Base-by-base conservation (phyloP, 2,113 vertebrate species). In the Scopus umbretta region DNA sequence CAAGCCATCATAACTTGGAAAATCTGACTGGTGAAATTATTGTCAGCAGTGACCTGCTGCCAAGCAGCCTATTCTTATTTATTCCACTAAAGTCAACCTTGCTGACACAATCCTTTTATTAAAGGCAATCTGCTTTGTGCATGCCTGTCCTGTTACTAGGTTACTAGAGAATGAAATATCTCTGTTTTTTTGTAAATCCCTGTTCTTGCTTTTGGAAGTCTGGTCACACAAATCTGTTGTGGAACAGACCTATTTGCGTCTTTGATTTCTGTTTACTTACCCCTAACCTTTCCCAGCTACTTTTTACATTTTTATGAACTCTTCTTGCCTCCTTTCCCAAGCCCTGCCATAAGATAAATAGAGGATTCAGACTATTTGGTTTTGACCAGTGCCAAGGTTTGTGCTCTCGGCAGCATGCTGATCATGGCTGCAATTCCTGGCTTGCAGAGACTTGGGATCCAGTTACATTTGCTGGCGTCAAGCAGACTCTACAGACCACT, bases 401-500 rank as follows among this genome's bases (percentile, higher is more conserved):
- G 91, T 11, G 80, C 92, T 90, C 80, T 52, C 43, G 22, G 93
- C 86, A 94, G 94, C 90, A 4, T 92, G 86, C 96, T 86, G 86
- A 53, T 67, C 92, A 61, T 96, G 97, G 97, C 79, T 86, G 97
- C 96, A 94, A 97, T 98, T 97, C 97, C 98, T 96, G 98, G 49
- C 95, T 88, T 16, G 81, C 80, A 40, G 97, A 94, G 95, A 70
- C 97, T 75, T 25, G 81, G 97, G 94, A 94, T 99, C 98, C 97
- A 92, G 98, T 99, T 99, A 98, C 98, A 98, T 76, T 84, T 66
- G 95, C 94, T 98, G 98, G 98, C 98, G 98, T 98, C 98, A 98
- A 87, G 89, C 98, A 92, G 98, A 83, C 98, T 97, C 97, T 82
- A 86, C 94, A 91, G 88, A 90, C 58, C 94, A 29, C 94, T 93